Conservation (phyloP, 2,888 invertebrate genomes). For the Julus scanicus region DNA sequence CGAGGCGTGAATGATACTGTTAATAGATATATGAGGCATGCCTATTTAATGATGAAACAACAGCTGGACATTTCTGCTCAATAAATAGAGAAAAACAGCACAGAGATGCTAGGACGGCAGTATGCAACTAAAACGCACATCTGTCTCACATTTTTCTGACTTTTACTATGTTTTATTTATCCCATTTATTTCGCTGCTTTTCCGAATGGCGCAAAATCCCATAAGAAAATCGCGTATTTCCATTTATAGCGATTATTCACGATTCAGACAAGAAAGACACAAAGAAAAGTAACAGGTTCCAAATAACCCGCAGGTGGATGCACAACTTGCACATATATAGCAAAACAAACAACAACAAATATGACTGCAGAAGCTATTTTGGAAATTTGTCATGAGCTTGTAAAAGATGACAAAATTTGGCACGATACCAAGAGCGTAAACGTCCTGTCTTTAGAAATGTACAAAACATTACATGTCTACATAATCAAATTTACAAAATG, state of each 20-base stretch:
- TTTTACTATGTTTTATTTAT: constrained; percentile 5
- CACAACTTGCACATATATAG: background rate
- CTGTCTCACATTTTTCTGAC: background rate
- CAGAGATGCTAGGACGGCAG: background rate
- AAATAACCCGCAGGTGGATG: background rate
- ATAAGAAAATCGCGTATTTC: background rate
- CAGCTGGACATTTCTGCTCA: constrained; percentile 17
- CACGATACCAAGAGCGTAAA: too few relatives aligned
- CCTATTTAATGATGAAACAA: constrained; percentile 25
- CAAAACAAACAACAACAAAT: background rate
- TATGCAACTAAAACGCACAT: background rate
- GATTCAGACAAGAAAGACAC: background rate
- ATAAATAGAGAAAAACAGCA: background rate
- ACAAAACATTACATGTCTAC: too few relatives aligned
- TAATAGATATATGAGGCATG: constrained; percentile 7
- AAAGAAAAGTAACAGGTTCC: constrained; percentile 19
- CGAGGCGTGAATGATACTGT: constrained; percentile 33
- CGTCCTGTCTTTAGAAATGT: too few relatives aligned
- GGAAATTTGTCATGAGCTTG: background rate
- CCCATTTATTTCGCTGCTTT: background rate
- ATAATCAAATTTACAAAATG: too few relatives aligned
- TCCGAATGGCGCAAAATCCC: background rate
- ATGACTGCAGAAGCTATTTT: background rate
- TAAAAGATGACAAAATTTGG: too few relatives aligned
- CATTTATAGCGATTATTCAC: constrained; percentile 26